These are phyloP conservation scores for Xanthia togata DNA, from an alignment of 2,888 invertebrate genomes.

Conservation along the genomic window DNA sequence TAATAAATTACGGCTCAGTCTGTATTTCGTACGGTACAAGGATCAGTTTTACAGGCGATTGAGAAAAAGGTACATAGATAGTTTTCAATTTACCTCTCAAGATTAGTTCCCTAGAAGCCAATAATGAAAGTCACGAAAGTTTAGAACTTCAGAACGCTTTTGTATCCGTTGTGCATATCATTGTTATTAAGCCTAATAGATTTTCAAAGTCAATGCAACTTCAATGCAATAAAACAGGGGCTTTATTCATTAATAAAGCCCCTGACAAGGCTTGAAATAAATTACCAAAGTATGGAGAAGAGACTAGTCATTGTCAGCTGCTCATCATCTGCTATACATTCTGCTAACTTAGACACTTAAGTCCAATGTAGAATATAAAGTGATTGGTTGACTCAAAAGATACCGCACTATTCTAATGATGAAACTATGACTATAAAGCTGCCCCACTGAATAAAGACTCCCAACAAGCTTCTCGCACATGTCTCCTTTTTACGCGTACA, in stretches of 20 bases:
- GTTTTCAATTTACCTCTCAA: constrained; percentile 26
- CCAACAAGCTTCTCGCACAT: constrained; percentile 24
- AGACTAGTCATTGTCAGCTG: constrained; percentile 39
- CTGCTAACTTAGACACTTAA: background rate
- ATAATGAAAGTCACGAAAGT: constrained; percentile 21
- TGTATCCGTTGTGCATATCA: constrained; percentile 19
- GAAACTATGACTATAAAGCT: background rate
- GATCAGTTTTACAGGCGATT: constrained; percentile 32
- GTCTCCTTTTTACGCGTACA: constrained; percentile 60
- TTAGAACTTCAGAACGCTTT: constrained; percentile 9
- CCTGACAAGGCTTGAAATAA: constrained; percentile 24
- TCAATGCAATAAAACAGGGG: constrained; percentile 16
- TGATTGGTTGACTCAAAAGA: background rate
- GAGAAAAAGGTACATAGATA: constrained; percentile 33
- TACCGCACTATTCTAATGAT: background rate
- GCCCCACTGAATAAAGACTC: background rate
- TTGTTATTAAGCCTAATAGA: constrained; percentile 12
- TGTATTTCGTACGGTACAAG: constrained; percentile 17
- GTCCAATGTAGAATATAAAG: background rate
- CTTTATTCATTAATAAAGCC: constrained; percentile 9
- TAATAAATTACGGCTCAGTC: constrained; percentile 55
- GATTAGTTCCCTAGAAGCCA: constrained; percentile 17
- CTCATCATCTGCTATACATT: constrained; percentile 23
- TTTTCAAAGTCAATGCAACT: constrained; percentile 27
- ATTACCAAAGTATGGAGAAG: constrained; percentile 29